These are phyloP conservation scores for Oncorhynchus clarkii DNA, from an alignment of 2,113 vertebrate genomes.

Conservation along the genomic window DNA sequence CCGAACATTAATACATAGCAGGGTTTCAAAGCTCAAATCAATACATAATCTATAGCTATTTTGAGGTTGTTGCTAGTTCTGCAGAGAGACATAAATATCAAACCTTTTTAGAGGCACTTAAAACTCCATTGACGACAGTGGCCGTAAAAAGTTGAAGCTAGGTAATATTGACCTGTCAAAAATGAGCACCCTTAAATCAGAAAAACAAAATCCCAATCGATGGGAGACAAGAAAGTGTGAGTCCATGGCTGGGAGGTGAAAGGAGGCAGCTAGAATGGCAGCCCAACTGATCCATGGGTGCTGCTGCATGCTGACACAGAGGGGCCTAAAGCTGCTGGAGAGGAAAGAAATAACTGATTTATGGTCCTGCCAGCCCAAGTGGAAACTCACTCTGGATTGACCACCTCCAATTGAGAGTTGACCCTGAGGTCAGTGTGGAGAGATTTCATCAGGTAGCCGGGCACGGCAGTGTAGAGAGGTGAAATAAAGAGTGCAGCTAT, in stretches of 20 bases:
- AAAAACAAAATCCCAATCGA: constrained; percentile 20
- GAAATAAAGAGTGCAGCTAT: too few species aligned
- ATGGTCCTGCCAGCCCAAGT: too few species aligned
- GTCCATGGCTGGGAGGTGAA: not conserved
- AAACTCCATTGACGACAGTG: constrained; percentile 10
- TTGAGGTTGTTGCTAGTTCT: not conserved
- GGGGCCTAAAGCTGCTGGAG: too few species aligned
- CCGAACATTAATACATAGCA: not conserved
- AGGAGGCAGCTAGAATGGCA: not conserved
- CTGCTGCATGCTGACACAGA: not conserved
- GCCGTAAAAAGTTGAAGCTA: not conserved
- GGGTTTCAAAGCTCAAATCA: constrained; percentile 1
- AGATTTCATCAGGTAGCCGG: too few species aligned
- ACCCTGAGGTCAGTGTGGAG: too few species aligned
- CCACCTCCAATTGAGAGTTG: too few species aligned
- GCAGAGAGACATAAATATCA: not conserved
- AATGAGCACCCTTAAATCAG: constrained; percentile 13
- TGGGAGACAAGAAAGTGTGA: constrained; percentile 13
- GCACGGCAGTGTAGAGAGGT: too few species aligned
- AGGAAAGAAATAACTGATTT: too few species aligned
- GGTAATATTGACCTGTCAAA: constrained; percentile 23
- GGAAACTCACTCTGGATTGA: too few species aligned
- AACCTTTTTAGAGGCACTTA: constrained; percentile 5
- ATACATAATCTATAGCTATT: not conserved
- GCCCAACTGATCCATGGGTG: not conserved